phyloP scores from a whole-genome alignment of 2,113 vertebrate species.

The Mirounga angustirostris region DNA sequence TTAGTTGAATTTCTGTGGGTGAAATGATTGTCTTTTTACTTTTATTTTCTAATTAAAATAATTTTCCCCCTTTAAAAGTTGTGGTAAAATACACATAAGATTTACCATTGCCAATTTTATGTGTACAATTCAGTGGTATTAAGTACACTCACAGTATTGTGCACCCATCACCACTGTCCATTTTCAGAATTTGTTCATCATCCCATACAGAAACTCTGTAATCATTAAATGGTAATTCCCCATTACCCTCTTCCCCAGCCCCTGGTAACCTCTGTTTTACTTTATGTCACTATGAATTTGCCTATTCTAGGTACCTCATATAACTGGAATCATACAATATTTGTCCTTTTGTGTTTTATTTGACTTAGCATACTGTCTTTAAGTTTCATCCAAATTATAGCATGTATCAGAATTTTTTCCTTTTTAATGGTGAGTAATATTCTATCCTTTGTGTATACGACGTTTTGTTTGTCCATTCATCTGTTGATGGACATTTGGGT shows the following conservation, averaged over 20 bases:
- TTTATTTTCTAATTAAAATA: neutral
- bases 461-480: neutral
- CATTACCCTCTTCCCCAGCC: neutral
- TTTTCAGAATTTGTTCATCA: neutral
- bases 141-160: neutral
- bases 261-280: neutral
- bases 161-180: neutral
- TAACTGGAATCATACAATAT: neutral
- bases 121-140: neutral
- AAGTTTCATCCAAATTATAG: neutral
- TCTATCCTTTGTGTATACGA: neutral
- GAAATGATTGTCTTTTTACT: neutral
- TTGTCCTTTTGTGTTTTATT: neutral
- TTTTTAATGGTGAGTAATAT: neutral
- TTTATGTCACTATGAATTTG: neutral
- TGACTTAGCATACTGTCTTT: neutral
- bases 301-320: neutral
- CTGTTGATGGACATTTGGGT: neutral
- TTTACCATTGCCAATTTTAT: neutral
- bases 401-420: neutral
- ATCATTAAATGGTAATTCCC: neutral
- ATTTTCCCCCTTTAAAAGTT: neutral
- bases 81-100: neutral
- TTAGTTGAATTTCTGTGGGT: conserved; percentile 45
- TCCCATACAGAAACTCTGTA: neutral